Evolutionary conservation across 2,888 invertebrate species (phyloP), one percentile per base, ranked within the genome.

Genomic region (Patella pellucida): DNA sequence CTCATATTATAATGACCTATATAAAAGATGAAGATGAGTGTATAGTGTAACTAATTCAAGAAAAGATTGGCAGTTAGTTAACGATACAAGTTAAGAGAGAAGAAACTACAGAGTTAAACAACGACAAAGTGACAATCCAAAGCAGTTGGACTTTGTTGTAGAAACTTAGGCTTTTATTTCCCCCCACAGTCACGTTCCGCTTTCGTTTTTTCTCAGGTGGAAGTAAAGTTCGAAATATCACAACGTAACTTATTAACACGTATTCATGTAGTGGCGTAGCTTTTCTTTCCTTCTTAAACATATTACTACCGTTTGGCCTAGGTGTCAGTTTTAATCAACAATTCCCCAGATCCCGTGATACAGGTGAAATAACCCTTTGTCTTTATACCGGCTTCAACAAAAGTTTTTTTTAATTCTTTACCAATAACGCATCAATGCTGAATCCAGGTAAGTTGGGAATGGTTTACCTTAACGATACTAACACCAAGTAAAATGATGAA

Each of bases 201-300:
- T 62, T 62, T 62, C 62, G 62, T 62, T 62, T 62, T 62, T 62
- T 62, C 23, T 23, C 19, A 23, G 19, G 62, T 62, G 62, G 62
- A 62, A 62, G 62, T 62, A 19, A 62, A 62, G 62, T 62, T 62
- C 62, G 62, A 62, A 62, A 62, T 62, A 62, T 62, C 62, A 62
- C 62, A 62, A 19, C 19, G 23, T 14, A 23, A 23, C 23, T 23
- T 62, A 62, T 62, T 19, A 62, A 62, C 62, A 62, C 62, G 62
- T 62, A 23, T 62, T 23, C 19, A 19, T 19, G 62, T 62, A 62
- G 62, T 62, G 19, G 62, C 23, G 11, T 23, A 23, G 19, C 23
- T 23, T 62, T 19, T 62, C 62, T 62, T 62, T 62, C 62, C 62
- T 62, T 62, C 19, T 62, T 12, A 62, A 23, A 62, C 62, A 23